Evolutionary conservation across 2,888 invertebrate species (phyloP), one percentile per base, ranked within the genome.

Genomic region (Encarsia formosa): DNA sequence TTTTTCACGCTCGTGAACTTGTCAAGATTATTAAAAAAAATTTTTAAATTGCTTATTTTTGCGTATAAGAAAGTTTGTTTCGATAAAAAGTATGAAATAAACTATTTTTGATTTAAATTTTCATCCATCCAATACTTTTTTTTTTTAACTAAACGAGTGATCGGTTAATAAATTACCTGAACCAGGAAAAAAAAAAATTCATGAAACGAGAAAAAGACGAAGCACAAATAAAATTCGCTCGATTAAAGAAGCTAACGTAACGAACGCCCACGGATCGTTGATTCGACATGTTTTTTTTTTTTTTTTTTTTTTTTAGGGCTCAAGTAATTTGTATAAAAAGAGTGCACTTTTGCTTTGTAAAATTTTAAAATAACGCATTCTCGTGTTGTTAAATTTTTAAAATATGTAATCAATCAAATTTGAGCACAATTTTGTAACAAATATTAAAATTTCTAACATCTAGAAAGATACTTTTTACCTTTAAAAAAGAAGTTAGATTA

Each of bases 291-390:
- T 23, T 15, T 29, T 39, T 35, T 49, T n/a, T n/a, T n/a, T n/a
- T n/a, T n/a, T 50, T 50, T 54, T 51, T 51, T 51, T 54, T 55
- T 55, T 55, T 52, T 55, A 32, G 51, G 49, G 55, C 52, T 51
- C 32, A 24, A 55, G 45, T 52, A 55, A 55, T 52, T 37, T 42
- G 55, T 32, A 55, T 55, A n/a, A n/a, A n/a, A n/a, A n/a, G n/a
- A n/a, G n/a, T n/a, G n/a, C n/a, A n/a, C n/a, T n/a, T n/a, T n/a
- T n/a, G n/a, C n/a, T n/a, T n/a, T n/a, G n/a, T n/a, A n/a, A n/a
- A n/a, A n/a, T n/a, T n/a, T n/a, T n/a, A n/a, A n/a, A n/a, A n/a
- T n/a, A n/a, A n/a, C n/a, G n/a, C n/a, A n/a, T n/a, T n/a, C n/a
- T n/a, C n/a, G n/a, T n/a, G n/a, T n/a, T n/a, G n/a, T n/a, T n/a